Conservation (phyloP, 1,140 invertebrate genomes). For the Aleiodes sp. region DNA sequence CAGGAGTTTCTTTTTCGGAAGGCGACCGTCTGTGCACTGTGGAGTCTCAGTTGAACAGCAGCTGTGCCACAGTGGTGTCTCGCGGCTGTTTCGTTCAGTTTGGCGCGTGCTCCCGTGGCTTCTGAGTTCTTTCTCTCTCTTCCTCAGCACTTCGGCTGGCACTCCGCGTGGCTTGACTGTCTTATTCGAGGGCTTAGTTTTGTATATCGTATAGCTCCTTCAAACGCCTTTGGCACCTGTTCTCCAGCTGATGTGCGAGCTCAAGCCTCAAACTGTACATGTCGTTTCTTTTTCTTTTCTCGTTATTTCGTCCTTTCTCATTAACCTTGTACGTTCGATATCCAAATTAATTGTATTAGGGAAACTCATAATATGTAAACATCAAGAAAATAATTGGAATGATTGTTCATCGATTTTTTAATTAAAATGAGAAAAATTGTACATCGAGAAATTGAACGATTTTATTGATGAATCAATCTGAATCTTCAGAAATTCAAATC, state of each 20-base stretch:
- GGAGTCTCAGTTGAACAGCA: slow-evolving; percentile 31
- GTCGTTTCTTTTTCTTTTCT: background rate
- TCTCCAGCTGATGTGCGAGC: slow-evolving; percentile 60
- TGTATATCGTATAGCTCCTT: slow-evolving; percentile 22
- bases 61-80: slow-evolving; percentile 50
- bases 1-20: background rate
- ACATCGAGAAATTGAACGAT: no score
- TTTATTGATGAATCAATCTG: no score
- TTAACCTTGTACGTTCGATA: no score
- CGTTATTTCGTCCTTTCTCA: background rate
- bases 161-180: slow-evolving; percentile 40
- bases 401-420: no score
- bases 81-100: slow-evolving; percentile 55
- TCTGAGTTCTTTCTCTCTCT: background rate
- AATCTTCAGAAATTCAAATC: no score
- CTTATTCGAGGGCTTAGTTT: slow-evolving; percentile 17
- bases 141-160: slow-evolving; percentile 25
- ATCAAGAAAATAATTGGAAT: no score
- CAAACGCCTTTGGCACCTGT: slow-evolving; percentile 57
- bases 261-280: slow-evolving; percentile 31
- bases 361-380: no score
- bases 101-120: slow-evolving; percentile 56
- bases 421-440: no score
- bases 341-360: no score
- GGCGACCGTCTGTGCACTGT: slow-evolving; percentile 23